Conservation (phyloP, 2,797 vertebrate species). For the Oophaga sylvatica region DNA sequence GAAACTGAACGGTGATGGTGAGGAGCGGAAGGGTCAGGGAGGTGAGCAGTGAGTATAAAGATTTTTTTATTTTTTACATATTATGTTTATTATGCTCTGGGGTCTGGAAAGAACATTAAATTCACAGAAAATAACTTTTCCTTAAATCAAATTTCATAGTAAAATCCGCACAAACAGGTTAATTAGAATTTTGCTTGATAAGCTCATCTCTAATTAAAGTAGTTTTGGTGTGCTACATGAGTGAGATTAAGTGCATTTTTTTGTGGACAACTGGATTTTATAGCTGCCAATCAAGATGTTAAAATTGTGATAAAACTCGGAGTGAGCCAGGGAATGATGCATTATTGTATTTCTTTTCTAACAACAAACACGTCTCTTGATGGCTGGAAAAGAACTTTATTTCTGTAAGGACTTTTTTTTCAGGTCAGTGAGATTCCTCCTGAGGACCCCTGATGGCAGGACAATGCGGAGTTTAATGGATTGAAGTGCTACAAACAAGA, state of each 20-base stretch:
- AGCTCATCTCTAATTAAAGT: not conserved
- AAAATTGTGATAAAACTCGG: not conserved
- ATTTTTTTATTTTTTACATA: too few relatives aligned
- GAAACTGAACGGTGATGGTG: too few relatives aligned
- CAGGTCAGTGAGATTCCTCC: slow-evolving; percentile 50
- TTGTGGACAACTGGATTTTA: not conserved
- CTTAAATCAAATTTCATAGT: too few relatives aligned
- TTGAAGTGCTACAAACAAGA: slow-evolving; percentile 52
- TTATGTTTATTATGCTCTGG: too few relatives aligned
- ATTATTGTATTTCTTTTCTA: slow-evolving; percentile 14
- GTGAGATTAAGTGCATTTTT: not conserved
- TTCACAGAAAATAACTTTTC: too few relatives aligned
- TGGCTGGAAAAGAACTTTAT: slow-evolving; percentile 30
- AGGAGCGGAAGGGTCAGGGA: too few relatives aligned
- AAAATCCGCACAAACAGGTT: too few relatives aligned
- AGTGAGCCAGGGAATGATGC: not conserved
- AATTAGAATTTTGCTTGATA: too few relatives aligned
- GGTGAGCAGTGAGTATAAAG: too few relatives aligned
- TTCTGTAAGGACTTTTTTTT: slow-evolving; percentile 45
- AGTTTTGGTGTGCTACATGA: not conserved
- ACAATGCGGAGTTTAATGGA: slow-evolving; percentile 58
- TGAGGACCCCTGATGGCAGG: slow-evolving; percentile 49
- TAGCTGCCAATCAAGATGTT: slow-evolving; percentile 12
- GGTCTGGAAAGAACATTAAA: too few relatives aligned
- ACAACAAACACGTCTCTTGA: slow-evolving; percentile 23